These are phyloP conservation scores for Stercorarius parasiticus DNA, from an alignment of 2,113 vertebrate genomes.

Conservation along the genomic window DNA sequence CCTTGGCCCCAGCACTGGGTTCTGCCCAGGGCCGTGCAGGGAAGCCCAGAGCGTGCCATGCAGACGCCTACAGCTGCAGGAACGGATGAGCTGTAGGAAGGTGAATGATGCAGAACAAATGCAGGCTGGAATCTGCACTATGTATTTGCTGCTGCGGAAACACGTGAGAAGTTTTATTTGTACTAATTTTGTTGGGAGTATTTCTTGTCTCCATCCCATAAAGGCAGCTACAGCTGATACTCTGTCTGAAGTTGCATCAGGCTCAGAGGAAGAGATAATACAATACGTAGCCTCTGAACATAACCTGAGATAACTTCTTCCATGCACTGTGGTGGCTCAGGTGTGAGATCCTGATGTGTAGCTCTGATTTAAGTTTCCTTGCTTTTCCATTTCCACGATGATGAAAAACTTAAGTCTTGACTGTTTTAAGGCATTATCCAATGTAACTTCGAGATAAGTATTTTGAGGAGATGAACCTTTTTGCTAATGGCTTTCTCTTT, in stretches of 20 bases:
- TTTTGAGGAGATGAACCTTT: not conserved
- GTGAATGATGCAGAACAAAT: not conserved
- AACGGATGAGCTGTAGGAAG: not conserved
- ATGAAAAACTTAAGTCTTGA: not conserved
- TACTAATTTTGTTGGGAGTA: not conserved
- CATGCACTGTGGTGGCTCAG: fast-evolving
- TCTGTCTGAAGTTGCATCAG: not conserved
- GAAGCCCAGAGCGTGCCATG: not conserved
- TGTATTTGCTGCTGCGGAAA: not conserved
- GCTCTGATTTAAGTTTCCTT: not conserved
- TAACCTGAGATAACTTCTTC: not conserved
- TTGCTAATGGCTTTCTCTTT: not conserved
- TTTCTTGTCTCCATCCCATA: not conserved
- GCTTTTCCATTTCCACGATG: not conserved
- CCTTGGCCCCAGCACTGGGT: not conserved
- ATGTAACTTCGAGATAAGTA: not conserved
- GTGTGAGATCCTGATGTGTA: not conserved
- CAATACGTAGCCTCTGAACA: not conserved
- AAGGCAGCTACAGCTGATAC: not conserved
- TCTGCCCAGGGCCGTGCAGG: not conserved
- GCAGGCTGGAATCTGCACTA: not conserved
- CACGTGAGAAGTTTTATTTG: not conserved
- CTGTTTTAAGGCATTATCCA: not conserved
- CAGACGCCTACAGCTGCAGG: not conserved
- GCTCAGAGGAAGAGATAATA: not conserved